Base-by-base conservation (phyloP, 2,797 vertebrate genomes). In the Chaetophractus vellerosus region DNA sequence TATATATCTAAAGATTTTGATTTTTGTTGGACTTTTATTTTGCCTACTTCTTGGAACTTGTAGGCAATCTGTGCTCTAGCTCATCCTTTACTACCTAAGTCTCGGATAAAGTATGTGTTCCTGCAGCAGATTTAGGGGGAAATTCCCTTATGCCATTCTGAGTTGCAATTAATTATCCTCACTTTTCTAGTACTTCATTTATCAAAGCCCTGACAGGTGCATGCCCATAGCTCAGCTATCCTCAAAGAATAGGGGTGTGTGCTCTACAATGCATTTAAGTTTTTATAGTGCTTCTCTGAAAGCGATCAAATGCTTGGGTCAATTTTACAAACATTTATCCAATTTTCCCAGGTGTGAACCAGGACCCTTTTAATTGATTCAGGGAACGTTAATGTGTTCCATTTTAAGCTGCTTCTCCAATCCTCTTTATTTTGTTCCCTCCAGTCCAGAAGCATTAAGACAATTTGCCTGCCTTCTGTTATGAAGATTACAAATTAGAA, bases 1-100 rank as follows among this genome's bases (percentile, higher is more conserved):
- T n/a, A 48, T 48, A 2, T 36, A 26, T 75, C 21, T 33, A 64
- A 91, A 90, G 61, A 69, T 68, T 14, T 76, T 71, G 1, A 57
- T 79, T 61, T 88, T 75, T 69, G 0, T 15, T 85, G 9, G 6
- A 50, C 90, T 71, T 93, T 95, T 80, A 75, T 55, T 94, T 85
- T 92, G 59, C 64, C 48, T 76, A 72, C 2, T 57, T 86, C 74
- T 45, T 63, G 28, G 82, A 72, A 75, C 3, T 52, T 71, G 1
- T 72, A 36, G 19, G 9, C 23, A 45, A 50, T 11, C 31, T 72
- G 6, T 5, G 21, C 26, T 36, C 5, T 63, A 1, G 76, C 18
- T 69, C 8, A 71, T 16, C 16, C 26, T 59, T 18, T 23, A 28
- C 66, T n/a, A 50, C 28, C 19, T 74, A 74, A 61, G 1, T 6